A percentile compares a stretch with the other conserved stretches of the same genome.
phyloP scores from a whole-genome alignment of 2,113 vertebrate species.

The Oenanthe melanoleuca region DNA sequence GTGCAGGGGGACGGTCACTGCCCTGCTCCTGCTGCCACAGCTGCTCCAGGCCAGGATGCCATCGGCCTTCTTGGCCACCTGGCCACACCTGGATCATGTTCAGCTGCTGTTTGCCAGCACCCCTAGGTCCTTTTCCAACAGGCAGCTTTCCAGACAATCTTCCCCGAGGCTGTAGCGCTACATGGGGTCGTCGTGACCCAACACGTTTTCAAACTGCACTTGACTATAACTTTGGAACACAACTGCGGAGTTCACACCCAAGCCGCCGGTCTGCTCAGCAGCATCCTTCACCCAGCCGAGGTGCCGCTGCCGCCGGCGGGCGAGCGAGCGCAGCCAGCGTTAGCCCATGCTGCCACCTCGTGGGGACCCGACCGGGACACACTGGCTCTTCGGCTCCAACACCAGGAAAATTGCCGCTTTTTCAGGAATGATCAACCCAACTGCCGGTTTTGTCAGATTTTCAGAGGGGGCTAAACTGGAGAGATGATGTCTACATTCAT shows the following conservation, averaged over 20 bases:
- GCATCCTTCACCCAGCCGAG: not conserved
- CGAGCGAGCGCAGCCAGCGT: not conserved
- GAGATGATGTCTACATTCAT: not conserved
- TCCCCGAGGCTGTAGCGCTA: not conserved
- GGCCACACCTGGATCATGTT: not conserved
- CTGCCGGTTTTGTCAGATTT: not conserved
- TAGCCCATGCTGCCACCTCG: conserved; percentile 41
- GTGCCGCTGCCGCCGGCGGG: not conserved
- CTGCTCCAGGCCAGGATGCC: not conserved
- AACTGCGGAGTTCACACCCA: not conserved
- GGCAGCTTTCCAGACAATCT: not conserved
- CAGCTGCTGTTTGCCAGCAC: accelerated
- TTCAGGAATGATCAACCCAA: not conserved
- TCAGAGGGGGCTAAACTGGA: not conserved
- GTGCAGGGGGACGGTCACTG: not conserved
- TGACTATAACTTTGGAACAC: not conserved
- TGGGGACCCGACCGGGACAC: not conserved
- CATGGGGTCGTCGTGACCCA: not conserved
- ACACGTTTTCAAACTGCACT: not conserved
- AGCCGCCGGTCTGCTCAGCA: not conserved
- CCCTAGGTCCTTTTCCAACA: accelerated
- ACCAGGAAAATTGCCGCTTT: not conserved
- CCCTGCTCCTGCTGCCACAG: not conserved
- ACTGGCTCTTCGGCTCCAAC: accelerated
- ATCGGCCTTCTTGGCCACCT: not conserved